Evolutionary conservation across 2,113 vertebrate species (phyloP), one percentile per base, ranked within the genome.

Genomic region (Lamprologus lemairii): DNA sequence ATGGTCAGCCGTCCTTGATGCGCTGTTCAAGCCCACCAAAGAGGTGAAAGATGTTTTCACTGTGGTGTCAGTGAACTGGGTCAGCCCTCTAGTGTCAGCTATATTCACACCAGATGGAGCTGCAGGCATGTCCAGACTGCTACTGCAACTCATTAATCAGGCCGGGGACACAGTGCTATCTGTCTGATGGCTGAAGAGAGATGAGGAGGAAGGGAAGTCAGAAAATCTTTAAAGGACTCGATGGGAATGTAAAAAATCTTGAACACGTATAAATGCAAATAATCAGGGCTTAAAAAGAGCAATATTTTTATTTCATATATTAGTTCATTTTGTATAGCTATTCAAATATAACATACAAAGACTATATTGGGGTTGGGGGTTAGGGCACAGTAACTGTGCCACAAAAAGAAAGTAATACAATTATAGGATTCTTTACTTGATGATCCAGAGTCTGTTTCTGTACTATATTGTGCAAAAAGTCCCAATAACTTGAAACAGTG

Each of bases 141-240:
- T 45, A 57, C 78, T 58, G 57, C 54, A 75, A 45, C 84, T 92
- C 91, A 86, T 92, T 88, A 90, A 92, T 91, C 93, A 85, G 71
- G 13, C 75, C 3, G 33, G 84, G 82, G 71, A 83, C 81, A 85
- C 47, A 3, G 75, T 47, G 68, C 87, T 58, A 54, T 17, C 73
- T 51, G 16, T 78, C 10, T 51, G 45, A n/a, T 51, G 47, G 47
- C 73, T 51, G 28, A 10, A 47, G 40, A 21, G 45, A 51, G 26
- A 78, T 51, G 73, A 78, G 73, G 73, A 33, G 45, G 71, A 28
- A 9, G 55, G 47, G 23, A 65, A 73, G 53, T 26, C 37, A 19
- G 28, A 47, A n/a, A 19, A 33, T 33, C 16, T 42, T 19, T n/a
- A 78, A 45, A 21, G 23, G 21, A 47, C 23, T n/a, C 8, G 6